Evolutionary conservation across 2,113 vertebrate genomes (phyloP), one percentile per base, ranked within the genome.

Genomic region (Triplophysa dalaica): DNA sequence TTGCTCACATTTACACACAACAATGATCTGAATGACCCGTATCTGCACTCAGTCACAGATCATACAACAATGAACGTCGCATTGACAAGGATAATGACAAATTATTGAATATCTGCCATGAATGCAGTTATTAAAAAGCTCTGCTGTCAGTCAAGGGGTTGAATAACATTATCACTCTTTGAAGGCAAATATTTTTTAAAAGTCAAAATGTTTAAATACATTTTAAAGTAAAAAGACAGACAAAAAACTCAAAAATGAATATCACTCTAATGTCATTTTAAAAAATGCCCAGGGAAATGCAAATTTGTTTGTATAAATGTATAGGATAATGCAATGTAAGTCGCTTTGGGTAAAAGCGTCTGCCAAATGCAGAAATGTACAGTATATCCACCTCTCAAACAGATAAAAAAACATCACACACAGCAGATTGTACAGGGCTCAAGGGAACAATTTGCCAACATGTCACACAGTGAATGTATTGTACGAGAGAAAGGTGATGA

Each of bases 11-110:
- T 54, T 70, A 33, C n/a, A 54, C 54, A 16, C 29, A 29, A 29
- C 24, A 52, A 19, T n/a, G 21, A 16, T 69, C 38, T 17, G 50
- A 70, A 56, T 33, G 29, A 26, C 12, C 69, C 24, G 17, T 29
- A 29, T 70, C 13, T 52, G 48, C 68, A 54, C 24, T 56, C 33
- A 16, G 54, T 70, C 11, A 9, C 54, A 7, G 33, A 38, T 54
- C 5, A 54, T 1, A 54, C 17, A 50, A 50, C 45, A 14, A 50
- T 50, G 13, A 50, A 48, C 45, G 2, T 48, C 26, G 0, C 22
- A 54, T 17, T 29, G 68, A 70, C 67, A 70, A 70, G 22, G 22
- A 52, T 70, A 70, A 70, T 29, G 68, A 33, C 68, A 54, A 70
- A 54, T 22, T 54, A 70, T 70, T 54, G 68, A 52, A 52, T 4